Evolutionary conservation across 2,888 invertebrate genomes (phyloP).

Genomic region (Mimas tiliae): DNA sequence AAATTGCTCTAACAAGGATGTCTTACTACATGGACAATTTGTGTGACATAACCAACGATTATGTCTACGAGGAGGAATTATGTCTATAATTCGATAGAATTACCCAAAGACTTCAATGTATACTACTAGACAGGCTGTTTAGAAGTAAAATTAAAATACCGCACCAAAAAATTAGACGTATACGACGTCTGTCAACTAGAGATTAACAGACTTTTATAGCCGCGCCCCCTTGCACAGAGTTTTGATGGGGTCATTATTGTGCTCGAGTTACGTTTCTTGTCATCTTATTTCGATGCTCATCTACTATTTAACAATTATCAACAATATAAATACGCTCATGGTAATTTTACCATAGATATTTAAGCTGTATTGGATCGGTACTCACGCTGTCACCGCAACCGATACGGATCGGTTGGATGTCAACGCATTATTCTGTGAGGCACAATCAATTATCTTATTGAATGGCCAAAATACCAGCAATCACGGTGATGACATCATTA

Average conservation of each 20-base stretch:
- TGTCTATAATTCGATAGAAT: too few species aligned
- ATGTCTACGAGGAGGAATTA: neutral
- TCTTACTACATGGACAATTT: neutral
- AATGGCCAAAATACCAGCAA: conserved; percentile 24
- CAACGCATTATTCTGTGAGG: conserved; percentile 44
- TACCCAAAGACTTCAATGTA: too few species aligned
- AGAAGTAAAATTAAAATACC: too few species aligned
- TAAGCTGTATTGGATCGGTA: conserved; percentile 2
- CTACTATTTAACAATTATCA: too few species aligned
- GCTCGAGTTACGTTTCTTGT: too few species aligned
- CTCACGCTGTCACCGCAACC: conserved; percentile 38
- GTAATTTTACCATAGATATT: conserved; percentile 4
- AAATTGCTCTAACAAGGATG: conserved; percentile 13
- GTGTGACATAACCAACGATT: conserved; percentile 26
- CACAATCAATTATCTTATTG: conserved; percentile 51
- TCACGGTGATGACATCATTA: neutral
- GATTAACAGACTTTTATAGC: too few species aligned
- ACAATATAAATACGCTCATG: neutral
- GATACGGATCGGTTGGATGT: conserved; percentile 43
- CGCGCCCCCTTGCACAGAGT: too few species aligned
- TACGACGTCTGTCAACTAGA: too few species aligned
- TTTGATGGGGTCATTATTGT: too few species aligned
- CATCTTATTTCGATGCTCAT: too few species aligned
- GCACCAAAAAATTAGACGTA: too few species aligned
- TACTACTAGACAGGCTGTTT: too few species aligned